Evolutionary conservation across 2,797 vertebrate species (phyloP).

Genomic region (Odontamblyopus lacepedii): DNA sequence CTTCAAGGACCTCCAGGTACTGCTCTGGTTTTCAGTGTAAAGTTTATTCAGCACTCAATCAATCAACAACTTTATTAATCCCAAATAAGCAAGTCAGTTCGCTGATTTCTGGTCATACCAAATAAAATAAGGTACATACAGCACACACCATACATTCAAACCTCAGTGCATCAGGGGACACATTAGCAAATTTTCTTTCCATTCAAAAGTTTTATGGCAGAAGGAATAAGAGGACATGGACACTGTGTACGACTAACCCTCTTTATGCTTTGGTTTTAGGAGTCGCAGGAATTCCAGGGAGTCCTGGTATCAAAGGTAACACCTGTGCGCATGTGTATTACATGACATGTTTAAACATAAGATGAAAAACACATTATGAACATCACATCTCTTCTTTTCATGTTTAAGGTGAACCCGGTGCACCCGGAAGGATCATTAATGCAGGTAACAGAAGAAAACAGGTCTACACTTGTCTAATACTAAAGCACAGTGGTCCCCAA

Average conservation of each 20-base stretch:
- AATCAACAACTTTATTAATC: too few species aligned
- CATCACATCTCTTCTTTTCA: conserved; percentile 2
- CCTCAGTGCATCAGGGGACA: too few species aligned
- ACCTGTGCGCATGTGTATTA: not conserved
- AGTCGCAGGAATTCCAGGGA: conserved; percentile 87
- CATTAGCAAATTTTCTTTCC: too few species aligned
- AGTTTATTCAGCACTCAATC: not conserved
- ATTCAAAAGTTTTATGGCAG: too few species aligned
- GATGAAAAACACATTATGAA: not conserved
- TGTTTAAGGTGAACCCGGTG: conserved; percentile 85
- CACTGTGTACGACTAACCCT: not conserved
- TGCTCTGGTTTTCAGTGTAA: not conserved
- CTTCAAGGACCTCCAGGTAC: conserved; percentile 93
- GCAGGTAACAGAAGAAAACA: conserved; percentile 78
- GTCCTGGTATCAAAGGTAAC: conserved; percentile 86
- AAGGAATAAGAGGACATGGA: not conserved
- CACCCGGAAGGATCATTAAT: conserved; percentile 85
- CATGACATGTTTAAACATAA: not conserved
- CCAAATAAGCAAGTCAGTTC: too few species aligned
- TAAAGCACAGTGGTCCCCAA: not conserved
- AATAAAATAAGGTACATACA: too few species aligned
- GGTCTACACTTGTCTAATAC: not conserved
- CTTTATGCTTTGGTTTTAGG: conserved; percentile 69
- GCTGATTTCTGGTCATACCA: too few species aligned
- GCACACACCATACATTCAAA: too few species aligned